Evolutionary conservation across 2,888 invertebrate genomes (phyloP), one percentile per base, ranked within the genome.

Genomic region (Noctua janthina): DNA sequence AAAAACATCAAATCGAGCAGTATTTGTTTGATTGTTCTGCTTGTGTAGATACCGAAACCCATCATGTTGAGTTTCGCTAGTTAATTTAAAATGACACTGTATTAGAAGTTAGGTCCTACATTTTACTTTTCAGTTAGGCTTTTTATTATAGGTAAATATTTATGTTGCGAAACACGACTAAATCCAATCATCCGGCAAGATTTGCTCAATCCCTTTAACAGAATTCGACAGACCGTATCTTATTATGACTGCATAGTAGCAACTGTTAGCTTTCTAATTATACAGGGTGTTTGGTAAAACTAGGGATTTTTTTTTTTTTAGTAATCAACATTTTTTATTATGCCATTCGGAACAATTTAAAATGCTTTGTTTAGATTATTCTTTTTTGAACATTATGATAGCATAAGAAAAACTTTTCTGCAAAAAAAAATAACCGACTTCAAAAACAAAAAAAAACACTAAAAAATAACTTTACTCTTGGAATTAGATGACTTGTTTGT

Each of bases 151-250:
- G 15, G 43, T n/a, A 17, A 15, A 20, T 56, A 17, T 54, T 62
- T 59, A 20, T 77, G 51, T 83, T 76, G 69, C 43, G 7, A 64
- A 67, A 75, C 39, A 39, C 8, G 39, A 17, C 15, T 49, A 46
- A 66, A 72, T 82, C 1, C 59, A 67, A 49, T 56, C 74, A 71
- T 46, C 29, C 46, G 70, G 46, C 39, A 54, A 43, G 20, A 39
- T 83, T 83, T 83, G 29, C 78, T 35, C 67, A 83, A 84, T 83
- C 23, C 39, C 66, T 78, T 82, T 46, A 29, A 35, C 7, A 10
- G 35, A 66, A 71, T 67, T 67, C 51, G 17, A n/a, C 56, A 35
- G 78, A 78, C 74, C 84, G 46, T 78, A 54, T 71, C 66, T 68
- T 23, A 51, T n/a, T 66, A 71, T 67, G 35, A 29, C 43, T 51